These are phyloP conservation scores for Panthera tigris DNA, from an alignment of 2,113 vertebrate species.

Conservation along the genomic window DNA sequence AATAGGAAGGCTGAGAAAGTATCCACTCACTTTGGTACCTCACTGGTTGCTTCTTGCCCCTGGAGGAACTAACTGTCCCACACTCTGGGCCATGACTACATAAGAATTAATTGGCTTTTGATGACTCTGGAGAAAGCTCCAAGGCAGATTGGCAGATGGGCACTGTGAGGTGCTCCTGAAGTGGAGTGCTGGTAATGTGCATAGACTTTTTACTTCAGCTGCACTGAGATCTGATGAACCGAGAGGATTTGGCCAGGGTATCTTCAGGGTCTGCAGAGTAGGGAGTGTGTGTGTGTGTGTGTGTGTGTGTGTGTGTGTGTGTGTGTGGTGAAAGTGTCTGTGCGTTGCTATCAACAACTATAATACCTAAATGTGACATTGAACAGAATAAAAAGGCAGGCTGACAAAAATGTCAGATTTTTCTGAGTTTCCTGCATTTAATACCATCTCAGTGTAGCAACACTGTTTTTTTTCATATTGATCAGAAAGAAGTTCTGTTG, in stretches of 20 bases:
- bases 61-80: neutral
- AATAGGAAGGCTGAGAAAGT: neutral
- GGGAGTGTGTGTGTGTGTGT: neutral
- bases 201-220: neutral
- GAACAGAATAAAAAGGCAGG: neutral
- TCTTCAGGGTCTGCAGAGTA: neutral
- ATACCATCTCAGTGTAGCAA: neutral
- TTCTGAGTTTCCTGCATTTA: neutral
- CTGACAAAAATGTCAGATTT: neutral
- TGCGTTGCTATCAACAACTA: neutral
- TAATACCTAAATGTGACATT: neutral
- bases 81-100: neutral
- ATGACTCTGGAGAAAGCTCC: neutral
- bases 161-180: neutral
- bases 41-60: neutral
- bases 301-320: neutral
- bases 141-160: neutral
- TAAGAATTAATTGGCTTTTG: neutral
- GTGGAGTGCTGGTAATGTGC: neutral
- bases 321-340: neutral
- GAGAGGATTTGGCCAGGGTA: neutral
- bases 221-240: neutral
- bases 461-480: neutral
- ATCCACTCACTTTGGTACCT: neutral
- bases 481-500: neutral